These are phyloP conservation scores for Colistium nudipinnis DNA, from an alignment of 2,113 vertebrate species.

Conservation along the genomic window DNA sequence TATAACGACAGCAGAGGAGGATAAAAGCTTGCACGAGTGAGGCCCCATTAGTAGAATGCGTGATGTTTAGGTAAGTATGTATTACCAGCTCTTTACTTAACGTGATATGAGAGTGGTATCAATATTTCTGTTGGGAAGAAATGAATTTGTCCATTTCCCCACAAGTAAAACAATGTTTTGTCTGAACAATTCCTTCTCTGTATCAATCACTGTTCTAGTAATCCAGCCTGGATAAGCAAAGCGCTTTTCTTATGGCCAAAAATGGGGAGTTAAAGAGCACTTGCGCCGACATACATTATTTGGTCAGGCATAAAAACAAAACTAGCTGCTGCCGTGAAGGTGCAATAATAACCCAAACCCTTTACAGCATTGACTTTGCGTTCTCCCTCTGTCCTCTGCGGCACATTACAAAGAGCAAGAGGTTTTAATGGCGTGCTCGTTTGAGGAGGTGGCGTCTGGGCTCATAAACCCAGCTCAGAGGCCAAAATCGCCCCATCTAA, in stretches of 20 bases:
- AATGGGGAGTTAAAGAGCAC: background rate
- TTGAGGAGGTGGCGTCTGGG: slow-evolving; percentile 45
- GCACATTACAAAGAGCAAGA: slow-evolving; percentile 85
- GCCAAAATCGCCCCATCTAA: slow-evolving; percentile 44
- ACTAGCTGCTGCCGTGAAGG: slow-evolving; percentile 75
- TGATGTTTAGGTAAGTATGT: background rate
- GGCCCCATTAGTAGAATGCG: background rate
- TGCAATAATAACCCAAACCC: slow-evolving; percentile 7
- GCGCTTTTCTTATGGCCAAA: background rate
- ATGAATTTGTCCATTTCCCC: background rate
- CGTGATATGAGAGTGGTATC: background rate
- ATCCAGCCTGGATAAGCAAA: background rate
- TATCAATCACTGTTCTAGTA: background rate
- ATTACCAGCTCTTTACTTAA: background rate
- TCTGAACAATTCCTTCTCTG: background rate
- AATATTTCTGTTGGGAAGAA: background rate
- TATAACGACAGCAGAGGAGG: background rate
- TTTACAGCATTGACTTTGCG: slow-evolving; percentile 3
- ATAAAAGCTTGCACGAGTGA: background rate
- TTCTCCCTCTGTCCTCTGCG: slow-evolving; percentile 63
- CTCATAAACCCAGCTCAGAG: slow-evolving; percentile 58
- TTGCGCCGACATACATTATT: slow-evolving; percentile 19
- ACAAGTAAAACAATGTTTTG: background rate
- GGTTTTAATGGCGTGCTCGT: slow-evolving; percentile 54
- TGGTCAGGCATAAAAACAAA: slow-evolving; percentile 61